Conservation (phyloP, 2,888 invertebrate genomes). For the Callyntrura sp. region DNA sequence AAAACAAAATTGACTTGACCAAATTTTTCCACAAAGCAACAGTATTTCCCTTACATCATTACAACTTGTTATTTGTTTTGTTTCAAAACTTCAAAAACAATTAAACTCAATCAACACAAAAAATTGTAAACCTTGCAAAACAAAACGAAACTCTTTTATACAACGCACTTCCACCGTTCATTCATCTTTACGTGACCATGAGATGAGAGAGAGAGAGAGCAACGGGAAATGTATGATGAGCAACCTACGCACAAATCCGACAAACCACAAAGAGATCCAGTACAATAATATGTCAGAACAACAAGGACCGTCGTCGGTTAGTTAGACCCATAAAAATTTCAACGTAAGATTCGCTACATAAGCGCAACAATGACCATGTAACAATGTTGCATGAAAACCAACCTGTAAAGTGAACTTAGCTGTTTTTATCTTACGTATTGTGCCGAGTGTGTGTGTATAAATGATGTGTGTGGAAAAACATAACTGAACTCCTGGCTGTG, state of each 20-base stretch:
- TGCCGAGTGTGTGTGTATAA: slow-evolving; percentile 6
- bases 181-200: neutral
- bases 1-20: neutral
- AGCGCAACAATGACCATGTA: neutral
- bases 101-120: neutral
- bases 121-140: neutral
- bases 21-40: neutral
- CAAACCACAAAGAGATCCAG: neutral
- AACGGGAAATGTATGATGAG: neutral
- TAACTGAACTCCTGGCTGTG: neutral
- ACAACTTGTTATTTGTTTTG: neutral
- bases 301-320: neutral
- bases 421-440: neutral
- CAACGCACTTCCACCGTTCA: slow-evolving; percentile 23
- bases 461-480: neutral
- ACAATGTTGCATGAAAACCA: neutral
- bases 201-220: neutral
- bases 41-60: slow-evolving; percentile 10
- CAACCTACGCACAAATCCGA: slow-evolving; percentile 33
- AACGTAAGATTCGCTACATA: neutral
- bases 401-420: no score
- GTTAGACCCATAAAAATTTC: neutral
- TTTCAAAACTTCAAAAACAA: neutral
- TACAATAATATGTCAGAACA: neutral
- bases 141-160: neutral